Conservation (phyloP, 92 coral and sea anemone genomes). For the Parazoanthus darwini region DNA sequence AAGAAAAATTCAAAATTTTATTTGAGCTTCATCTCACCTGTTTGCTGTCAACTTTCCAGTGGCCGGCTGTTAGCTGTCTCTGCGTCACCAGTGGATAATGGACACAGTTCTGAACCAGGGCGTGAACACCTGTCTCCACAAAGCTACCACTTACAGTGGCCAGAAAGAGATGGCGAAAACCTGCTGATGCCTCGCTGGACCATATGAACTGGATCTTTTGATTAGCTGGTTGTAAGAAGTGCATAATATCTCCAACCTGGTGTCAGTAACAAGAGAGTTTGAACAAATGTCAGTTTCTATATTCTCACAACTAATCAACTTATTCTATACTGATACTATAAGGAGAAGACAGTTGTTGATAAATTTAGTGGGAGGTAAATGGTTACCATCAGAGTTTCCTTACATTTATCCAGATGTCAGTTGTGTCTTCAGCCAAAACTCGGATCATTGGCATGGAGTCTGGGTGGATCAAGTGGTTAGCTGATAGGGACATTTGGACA, state of each 20-base stretch:
- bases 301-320: no score
- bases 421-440: slow-evolving; percentile 89
- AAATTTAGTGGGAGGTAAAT: no score
- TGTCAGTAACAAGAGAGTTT: background rate
- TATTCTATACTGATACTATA: no score
- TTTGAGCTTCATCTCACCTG: slow-evolving; percentile 58
- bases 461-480: slow-evolving; percentile 63
- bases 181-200: slow-evolving; percentile 93
- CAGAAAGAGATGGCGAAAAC: slow-evolving; percentile 92
- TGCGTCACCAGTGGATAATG: slow-evolving; percentile 88
- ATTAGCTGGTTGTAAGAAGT: slow-evolving; percentile 66
- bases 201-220: slow-evolving; percentile 84
- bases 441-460: slow-evolving; percentile 80
- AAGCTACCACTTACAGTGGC: slow-evolving; percentile 75
- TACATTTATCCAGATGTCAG: slow-evolving; percentile 97
- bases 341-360: no score
- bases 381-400: slow-evolving; percentile 24
- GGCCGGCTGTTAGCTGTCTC: slow-evolving; percentile 93
- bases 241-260: slow-evolving; percentile 87
- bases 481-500: slow-evolving; percentile 75
- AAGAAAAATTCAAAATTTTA: no score
- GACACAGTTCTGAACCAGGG: slow-evolving; percentile 77
- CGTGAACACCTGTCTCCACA: slow-evolving; percentile 70
- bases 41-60: slow-evolving; percentile 95
- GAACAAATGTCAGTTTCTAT: no score